These are phyloP conservation scores for Dynastes hyllus DNA, from an alignment of 2,888 invertebrate genomes.

Conservation along the genomic window DNA sequence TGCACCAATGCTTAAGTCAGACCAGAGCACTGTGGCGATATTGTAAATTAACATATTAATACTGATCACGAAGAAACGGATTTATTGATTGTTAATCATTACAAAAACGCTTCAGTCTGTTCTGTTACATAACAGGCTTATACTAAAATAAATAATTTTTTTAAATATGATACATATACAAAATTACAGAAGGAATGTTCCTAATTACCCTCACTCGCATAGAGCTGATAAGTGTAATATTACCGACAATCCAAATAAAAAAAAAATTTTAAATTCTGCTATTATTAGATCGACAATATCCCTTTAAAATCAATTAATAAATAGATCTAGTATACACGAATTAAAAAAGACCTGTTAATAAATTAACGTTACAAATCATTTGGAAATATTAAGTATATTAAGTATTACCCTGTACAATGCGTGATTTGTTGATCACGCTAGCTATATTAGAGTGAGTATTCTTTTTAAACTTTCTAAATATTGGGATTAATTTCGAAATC, in stretches of 20 bases:
- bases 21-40: slow-evolving; percentile 5
- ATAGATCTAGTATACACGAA: not conserved
- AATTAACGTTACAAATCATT: slow-evolving; percentile 26
- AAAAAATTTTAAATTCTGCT: not conserved
- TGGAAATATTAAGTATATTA: slow-evolving; percentile 10
- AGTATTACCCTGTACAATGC: slow-evolving; percentile 41
- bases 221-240: slow-evolving; percentile 2
- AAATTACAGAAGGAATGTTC: slow-evolving; percentile 50
- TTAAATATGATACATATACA: slow-evolving; percentile 43
- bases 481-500: slow-evolving; percentile 15
- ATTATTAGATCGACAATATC: not conserved
- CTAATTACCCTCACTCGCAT: slow-evolving; percentile 14
- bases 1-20: slow-evolving; percentile 1
- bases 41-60: slow-evolving; percentile 46
- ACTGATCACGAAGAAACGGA: slow-evolving; percentile 50
- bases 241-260: slow-evolving; percentile 17
- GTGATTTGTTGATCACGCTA: not conserved
- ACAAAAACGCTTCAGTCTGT: slow-evolving; percentile 50
- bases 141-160: slow-evolving; percentile 41
- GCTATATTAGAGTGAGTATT: not conserved
- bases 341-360: slow-evolving; percentile 3
- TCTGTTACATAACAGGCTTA: slow-evolving; percentile 33
- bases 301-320: not conserved
- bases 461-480: not conserved
- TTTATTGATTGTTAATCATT: slow-evolving; percentile 31